These are phyloP conservation scores for Diabrotica undecimpunctata DNA, from an alignment of 1,140 invertebrate genomes.

Conservation along the genomic window DNA sequence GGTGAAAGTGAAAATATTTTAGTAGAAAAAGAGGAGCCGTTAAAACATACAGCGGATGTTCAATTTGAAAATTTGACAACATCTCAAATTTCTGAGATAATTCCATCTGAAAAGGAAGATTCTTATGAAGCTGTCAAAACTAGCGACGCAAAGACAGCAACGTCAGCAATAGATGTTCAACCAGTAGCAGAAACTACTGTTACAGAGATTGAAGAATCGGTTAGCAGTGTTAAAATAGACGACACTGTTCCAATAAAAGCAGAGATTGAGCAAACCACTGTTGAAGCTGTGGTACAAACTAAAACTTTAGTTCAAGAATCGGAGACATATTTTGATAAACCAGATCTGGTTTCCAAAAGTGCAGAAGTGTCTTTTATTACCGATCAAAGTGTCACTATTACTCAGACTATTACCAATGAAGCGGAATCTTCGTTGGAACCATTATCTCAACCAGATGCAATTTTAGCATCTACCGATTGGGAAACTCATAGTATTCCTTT, in stretches of 20 bases:
- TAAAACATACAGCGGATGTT: slow-evolving; percentile 36
- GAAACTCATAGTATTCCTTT: slow-evolving; percentile 30
- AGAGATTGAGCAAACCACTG: slow-evolving; percentile 42
- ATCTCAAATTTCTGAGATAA: slow-evolving; percentile 32
- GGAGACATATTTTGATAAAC: slow-evolving; percentile 52
- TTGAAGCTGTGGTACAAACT: slow-evolving; percentile 49
- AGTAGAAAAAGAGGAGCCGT: slow-evolving; percentile 24
- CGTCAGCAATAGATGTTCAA: slow-evolving; percentile 42
- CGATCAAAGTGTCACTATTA: slow-evolving; percentile 47
- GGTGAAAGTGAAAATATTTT: slow-evolving; percentile 43
- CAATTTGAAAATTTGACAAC: slow-evolving; percentile 37
- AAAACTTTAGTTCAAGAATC: slow-evolving; percentile 52
- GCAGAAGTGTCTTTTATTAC: slow-evolving; percentile 49
- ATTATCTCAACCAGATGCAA: slow-evolving; percentile 10
- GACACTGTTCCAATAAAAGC: slow-evolving; percentile 36
- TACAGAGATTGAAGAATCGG: slow-evolving; percentile 39
- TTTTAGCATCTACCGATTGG: slow-evolving; percentile 28
- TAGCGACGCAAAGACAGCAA: slow-evolving; percentile 43
- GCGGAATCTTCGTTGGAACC: slow-evolving; percentile 20
- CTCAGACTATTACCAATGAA: slow-evolving; percentile 36
- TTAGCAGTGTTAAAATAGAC: slow-evolving; percentile 36
- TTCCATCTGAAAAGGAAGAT: slow-evolving; percentile 50
- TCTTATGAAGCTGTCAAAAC: slow-evolving; percentile 41
- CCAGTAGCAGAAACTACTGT: slow-evolving; percentile 48
- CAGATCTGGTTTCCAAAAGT: slow-evolving; percentile 46